Percentiles rank a stretch among this genome's conserved stretches.
phyloP scores from a whole-genome alignment of 2,888 invertebrate genomes.

The Ormyrus pomaceus region DNA sequence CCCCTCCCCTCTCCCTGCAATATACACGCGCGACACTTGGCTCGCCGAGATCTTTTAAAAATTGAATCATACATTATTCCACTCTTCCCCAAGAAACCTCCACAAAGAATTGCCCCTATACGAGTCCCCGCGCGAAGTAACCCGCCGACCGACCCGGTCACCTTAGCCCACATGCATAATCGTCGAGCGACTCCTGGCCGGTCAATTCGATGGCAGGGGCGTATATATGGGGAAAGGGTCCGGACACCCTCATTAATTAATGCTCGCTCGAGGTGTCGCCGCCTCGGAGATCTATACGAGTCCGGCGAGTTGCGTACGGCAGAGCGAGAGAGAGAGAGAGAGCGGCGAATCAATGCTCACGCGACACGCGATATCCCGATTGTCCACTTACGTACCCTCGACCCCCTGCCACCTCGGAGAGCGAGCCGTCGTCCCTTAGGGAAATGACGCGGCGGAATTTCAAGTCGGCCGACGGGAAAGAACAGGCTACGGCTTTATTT shows the following conservation, averaged over 20 bases:
- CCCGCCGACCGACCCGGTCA: too few species aligned
- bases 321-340: too few species aligned
- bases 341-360: slow-evolving; percentile 33
- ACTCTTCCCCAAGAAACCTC: too few species aligned
- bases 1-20: too few species aligned
- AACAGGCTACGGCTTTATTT: slow-evolving; percentile 34
- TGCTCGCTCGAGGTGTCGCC: slow-evolving; percentile 15
- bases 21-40: too few species aligned
- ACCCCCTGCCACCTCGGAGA: too few species aligned
- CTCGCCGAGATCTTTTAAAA: too few species aligned
- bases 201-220: slow-evolving; percentile 1
- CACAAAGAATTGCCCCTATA: too few species aligned
- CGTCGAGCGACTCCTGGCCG: too few species aligned
- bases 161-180: too few species aligned
- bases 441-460: slow-evolving; percentile 47
- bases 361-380: slow-evolving; percentile 48
- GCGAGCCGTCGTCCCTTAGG: slow-evolving; percentile 30
- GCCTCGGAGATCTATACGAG: not conserved
- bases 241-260: slow-evolving; percentile 35
- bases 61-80: too few species aligned
- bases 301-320: not conserved
- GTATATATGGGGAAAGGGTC: slow-evolving; percentile 8
- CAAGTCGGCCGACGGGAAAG: not conserved
- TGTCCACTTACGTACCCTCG: slow-evolving; percentile 27
- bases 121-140: too few species aligned